A percentile compares a stretch with the other conserved stretches of the same genome.
Evolutionary conservation across 1,140 invertebrate species (phyloP).

Genomic region (Archegozetes longisetosus): DNA sequence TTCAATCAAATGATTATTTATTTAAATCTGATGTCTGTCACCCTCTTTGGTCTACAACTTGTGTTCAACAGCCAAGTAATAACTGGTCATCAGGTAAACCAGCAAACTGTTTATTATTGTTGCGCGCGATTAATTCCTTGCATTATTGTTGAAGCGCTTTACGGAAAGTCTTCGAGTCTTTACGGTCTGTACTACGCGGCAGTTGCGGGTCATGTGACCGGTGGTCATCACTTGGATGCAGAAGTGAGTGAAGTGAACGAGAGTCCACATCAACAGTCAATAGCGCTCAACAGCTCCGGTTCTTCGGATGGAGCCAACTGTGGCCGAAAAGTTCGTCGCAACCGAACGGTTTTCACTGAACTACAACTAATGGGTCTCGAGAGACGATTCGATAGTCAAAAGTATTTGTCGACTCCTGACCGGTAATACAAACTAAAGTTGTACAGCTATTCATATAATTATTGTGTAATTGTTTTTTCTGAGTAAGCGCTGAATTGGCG

Average conservation of each 20-base stretch:
- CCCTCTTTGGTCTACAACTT: no score
- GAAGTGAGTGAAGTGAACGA: background rate
- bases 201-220: background rate
- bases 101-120: no score
- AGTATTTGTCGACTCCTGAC: slow-evolving; percentile 93
- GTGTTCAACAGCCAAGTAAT: no score
- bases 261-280: background rate
- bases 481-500: slow-evolving; percentile 65
- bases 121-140: no score
- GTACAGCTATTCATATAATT: background rate
- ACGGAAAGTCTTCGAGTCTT: no score
- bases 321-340: slow-evolving; percentile 20
- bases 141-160: no score
- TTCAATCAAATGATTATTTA: no score
- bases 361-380: slow-evolving; percentile 85
- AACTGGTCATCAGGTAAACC: no score
- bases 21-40: no score
- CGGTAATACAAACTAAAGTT: slow-evolving; percentile 14
- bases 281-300: background rate
- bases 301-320: background rate
- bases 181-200: background rate
- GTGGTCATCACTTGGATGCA: background rate
- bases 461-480: background rate
- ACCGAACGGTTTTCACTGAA: slow-evolving; percentile 90
- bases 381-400: slow-evolving; percentile 83